Evolutionary conservation across 37 sponge, comb jelly and placozoan species (phyloP).

Genomic region (Dysidea cf. avara): DNA sequence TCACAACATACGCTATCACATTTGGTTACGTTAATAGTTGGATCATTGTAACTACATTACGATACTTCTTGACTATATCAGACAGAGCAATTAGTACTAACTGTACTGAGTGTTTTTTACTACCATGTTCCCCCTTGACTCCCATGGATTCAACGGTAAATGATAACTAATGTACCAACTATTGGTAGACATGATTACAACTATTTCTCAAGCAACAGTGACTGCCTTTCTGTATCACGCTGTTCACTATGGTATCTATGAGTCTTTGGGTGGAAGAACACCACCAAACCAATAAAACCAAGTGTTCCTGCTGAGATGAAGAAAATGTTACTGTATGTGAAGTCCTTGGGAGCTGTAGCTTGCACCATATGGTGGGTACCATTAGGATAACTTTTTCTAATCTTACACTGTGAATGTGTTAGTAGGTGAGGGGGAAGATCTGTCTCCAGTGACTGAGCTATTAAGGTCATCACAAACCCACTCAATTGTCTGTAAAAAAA

Average conservation of each 20-base stretch:
- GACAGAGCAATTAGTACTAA: too few relatives aligned
- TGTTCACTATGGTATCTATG: slow-evolving; percentile 53
- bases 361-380: background rate
- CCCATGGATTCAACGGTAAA: too few relatives aligned
- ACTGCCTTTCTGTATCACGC: slow-evolving; percentile 1
- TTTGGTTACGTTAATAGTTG: too few relatives aligned
- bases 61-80: too few relatives aligned
- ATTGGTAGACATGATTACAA: too few relatives aligned
- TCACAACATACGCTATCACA: too few relatives aligned
- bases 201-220: too few relatives aligned
- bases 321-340: slow-evolving; percentile 29
- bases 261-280: slow-evolving; percentile 63
- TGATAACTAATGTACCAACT: too few relatives aligned
- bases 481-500: slow-evolving; percentile 47
- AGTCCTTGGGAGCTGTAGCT: slow-evolving; percentile 22
- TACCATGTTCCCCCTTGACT: too few relatives aligned
- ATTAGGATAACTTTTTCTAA: background rate
- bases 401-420: background rate
- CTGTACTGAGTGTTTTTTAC: too few relatives aligned
- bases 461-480: slow-evolving; percentile 33
- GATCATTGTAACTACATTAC: too few relatives aligned
- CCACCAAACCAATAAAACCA: slow-evolving; percentile 19
- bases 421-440: background rate
- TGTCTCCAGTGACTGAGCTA: slow-evolving; percentile 10
- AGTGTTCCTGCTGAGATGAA: slow-evolving; percentile 6